phyloP scores from a whole-genome alignment of 2,113 vertebrate genomes.

The Menura novaehollandiae region DNA sequence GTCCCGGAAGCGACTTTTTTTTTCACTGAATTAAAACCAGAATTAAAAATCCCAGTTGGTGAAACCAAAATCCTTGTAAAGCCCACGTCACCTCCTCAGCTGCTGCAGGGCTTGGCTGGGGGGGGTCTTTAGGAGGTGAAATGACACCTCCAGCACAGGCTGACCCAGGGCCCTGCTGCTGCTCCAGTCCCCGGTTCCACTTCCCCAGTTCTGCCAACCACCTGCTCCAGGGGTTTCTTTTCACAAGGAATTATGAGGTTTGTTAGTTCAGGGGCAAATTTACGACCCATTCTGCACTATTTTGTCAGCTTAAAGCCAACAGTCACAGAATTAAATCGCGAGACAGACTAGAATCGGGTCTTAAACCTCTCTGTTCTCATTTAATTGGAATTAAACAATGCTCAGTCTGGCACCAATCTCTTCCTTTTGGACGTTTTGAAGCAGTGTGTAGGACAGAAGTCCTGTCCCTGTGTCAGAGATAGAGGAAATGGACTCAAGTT shows the following conservation, averaged over 20 bases:
- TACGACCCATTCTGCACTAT: background rate
- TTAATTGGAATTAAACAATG: background rate
- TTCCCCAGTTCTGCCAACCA: background rate
- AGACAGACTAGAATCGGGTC: background rate
- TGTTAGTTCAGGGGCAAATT: background rate
- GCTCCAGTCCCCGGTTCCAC: background rate
- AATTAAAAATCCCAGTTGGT: conserved; percentile 6
- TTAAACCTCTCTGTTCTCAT: background rate
- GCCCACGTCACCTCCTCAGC: background rate
- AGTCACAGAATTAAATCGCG: background rate
- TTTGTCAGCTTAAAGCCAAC: background rate
- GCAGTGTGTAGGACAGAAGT: background rate
- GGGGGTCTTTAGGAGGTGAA: background rate
- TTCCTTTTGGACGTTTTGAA: background rate
- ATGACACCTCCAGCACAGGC: background rate
- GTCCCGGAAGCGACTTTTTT: background rate
- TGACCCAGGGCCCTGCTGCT: background rate
- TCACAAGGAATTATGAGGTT: background rate
- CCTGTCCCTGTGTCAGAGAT: too few relatives aligned
- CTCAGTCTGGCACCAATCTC: background rate
- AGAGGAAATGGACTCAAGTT: background rate
- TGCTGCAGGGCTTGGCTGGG: background rate
- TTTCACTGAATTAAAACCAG: background rate
- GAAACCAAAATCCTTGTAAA: conserved; percentile 31
- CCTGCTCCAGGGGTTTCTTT: background rate